Percentiles rank a stretch among this genome's conserved stretches.
Conservation (phyloP, 2,797 vertebrate genomes). For the Danio jaintianensis region DNA sequence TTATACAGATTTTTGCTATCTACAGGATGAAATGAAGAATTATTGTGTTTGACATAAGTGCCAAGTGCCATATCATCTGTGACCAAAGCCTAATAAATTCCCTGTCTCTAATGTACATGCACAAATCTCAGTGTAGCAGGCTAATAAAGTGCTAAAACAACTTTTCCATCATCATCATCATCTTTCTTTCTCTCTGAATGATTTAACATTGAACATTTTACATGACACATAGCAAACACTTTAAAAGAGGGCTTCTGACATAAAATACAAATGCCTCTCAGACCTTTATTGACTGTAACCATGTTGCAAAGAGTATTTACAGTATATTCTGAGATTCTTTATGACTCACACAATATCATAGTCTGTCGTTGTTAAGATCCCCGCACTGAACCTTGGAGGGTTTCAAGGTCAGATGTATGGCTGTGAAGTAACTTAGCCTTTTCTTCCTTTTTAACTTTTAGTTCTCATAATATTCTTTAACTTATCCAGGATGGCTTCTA, state of each 20-base stretch:
- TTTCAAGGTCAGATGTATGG: background rate
- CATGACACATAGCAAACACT: too few species aligned
- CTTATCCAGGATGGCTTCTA: too few species aligned
- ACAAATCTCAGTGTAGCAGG: background rate
- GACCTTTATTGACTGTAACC: background rate
- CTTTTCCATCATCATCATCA: background rate
- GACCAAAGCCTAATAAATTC: background rate
- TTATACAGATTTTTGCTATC: conserved; percentile 34
- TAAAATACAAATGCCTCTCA: background rate
- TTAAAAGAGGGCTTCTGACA: background rate
- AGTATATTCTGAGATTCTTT: background rate
- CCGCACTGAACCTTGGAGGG: background rate
- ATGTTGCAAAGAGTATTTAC: background rate
- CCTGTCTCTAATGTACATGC: background rate
- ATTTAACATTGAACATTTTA: too few species aligned
- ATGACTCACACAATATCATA: background rate
- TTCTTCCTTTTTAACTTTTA: background rate
- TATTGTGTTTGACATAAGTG: conserved; percentile 30
- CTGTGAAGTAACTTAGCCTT: background rate
- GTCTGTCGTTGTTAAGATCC: background rate
- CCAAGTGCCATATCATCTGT: background rate
- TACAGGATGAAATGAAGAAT: conserved; percentile 43
- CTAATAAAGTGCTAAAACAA: background rate
- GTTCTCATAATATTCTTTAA: too few species aligned
- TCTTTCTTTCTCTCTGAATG: background rate